phyloP scores from a whole-genome alignment of 1,140 invertebrate genomes.

The Hypsibius dujardini region DNA sequence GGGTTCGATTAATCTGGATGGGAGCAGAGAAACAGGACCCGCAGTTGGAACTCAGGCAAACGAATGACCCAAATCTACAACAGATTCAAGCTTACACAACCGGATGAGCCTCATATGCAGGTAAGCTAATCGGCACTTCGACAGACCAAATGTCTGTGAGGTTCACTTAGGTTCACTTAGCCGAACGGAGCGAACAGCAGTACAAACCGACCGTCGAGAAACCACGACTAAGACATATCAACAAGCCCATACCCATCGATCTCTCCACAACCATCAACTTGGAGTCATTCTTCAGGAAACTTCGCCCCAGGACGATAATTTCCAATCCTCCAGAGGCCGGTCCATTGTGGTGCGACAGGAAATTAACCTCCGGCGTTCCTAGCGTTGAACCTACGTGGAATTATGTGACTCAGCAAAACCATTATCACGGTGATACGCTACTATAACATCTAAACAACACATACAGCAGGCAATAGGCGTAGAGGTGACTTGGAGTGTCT shows the following conservation, averaged over 20 bases:
- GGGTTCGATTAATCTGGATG: no score
- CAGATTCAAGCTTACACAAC: no score
- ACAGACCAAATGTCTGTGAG: no score
- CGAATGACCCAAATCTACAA: not conserved
- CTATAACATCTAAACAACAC: not conserved
- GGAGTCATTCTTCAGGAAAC: not conserved
- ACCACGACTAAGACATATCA: not conserved
- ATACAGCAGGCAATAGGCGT: not conserved
- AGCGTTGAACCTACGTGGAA: not conserved
- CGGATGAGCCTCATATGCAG: no score
- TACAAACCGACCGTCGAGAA: no score
- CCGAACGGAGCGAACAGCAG: no score
- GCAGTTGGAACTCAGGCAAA: no score
- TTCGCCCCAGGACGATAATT: not conserved
- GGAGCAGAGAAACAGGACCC: no score
- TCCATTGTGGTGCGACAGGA: not conserved
- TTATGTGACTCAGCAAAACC: conserved; percentile 4
- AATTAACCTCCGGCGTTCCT: not conserved
- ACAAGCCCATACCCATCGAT: not conserved
- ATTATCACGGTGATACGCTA: not conserved
- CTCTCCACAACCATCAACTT: not conserved
- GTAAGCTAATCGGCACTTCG: no score
- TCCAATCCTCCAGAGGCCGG: not conserved
- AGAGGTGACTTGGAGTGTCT: not conserved
- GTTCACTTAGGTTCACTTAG: no score